A percentile compares a stretch with the other conserved stretches of the same genome.
Evolutionary conservation across 37 sponge, comb jelly and placozoan genomes (phyloP).

Genomic region (Amphimedon queenslandica): DNA sequence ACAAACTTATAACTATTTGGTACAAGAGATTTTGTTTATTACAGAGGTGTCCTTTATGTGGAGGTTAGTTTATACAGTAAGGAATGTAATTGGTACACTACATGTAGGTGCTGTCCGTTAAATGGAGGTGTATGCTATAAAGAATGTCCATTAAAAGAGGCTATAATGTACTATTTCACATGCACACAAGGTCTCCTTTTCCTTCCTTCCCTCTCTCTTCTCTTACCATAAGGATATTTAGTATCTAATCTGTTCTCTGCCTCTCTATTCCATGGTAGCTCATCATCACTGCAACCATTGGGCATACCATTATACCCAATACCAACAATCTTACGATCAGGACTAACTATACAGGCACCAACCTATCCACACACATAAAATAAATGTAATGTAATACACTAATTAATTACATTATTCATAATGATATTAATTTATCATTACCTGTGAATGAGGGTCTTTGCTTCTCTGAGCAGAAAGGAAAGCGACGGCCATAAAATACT

Average conservation of each 20-base stretch:
- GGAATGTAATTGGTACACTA: no score
- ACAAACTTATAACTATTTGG: no score
- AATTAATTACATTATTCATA: background rate
- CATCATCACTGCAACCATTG: conserved; percentile 92
- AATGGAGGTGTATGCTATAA: no score
- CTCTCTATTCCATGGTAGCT: conserved; percentile 88
- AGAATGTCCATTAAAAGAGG: no score
- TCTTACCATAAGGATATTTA: conserved; percentile 94
- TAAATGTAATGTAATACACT: no score
- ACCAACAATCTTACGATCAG: conserved; percentile 94
- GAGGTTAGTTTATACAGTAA: no score
- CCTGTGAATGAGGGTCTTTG: conserved; percentile 97
- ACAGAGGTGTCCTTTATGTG: no score
- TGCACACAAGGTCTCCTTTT: background rate
- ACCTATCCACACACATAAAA: no score
- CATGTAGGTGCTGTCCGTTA: no score
- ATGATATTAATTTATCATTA: background rate
- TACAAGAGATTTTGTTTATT: no score
- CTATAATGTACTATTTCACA: no score
- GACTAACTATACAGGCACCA: conserved; percentile 95
- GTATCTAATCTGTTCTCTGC: conserved; percentile 73
- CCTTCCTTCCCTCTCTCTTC: background rate
- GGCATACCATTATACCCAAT: conserved; percentile 96
- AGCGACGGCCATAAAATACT: conserved; percentile 98
- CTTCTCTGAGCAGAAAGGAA: conserved; percentile 95